Conservation (phyloP, 2,797 vertebrate genomes). For the Parauchenoglanis punctatus region DNA sequence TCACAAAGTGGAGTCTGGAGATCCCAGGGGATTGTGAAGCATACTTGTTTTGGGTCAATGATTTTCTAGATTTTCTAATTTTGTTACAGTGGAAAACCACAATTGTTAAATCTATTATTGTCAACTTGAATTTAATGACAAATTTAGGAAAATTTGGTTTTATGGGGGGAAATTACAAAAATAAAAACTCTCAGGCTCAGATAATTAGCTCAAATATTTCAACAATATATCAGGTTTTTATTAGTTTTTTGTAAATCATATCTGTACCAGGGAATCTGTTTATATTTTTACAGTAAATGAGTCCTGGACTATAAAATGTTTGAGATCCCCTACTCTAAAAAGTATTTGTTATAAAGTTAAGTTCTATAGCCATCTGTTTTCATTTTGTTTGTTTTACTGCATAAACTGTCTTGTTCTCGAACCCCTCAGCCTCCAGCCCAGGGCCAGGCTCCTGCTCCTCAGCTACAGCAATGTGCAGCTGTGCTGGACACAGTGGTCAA, state of each 20-base stretch:
- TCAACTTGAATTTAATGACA: background rate
- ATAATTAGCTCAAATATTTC: background rate
- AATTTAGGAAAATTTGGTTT: background rate
- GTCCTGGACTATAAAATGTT: background rate
- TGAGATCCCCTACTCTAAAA: background rate
- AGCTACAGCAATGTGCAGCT: slow-evolving; percentile 86
- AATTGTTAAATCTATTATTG: background rate
- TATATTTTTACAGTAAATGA: background rate
- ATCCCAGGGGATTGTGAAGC: background rate
- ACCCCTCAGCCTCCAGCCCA: slow-evolving; percentile 79
- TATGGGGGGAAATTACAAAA: background rate
- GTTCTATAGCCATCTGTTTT: background rate
- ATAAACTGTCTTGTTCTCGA: slow-evolving; percentile 14
- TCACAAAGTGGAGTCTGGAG: background rate
- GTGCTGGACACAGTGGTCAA: slow-evolving; percentile 90
- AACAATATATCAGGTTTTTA: background rate
- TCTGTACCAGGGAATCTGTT: background rate
- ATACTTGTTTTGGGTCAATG: background rate
- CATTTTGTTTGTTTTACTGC: background rate
- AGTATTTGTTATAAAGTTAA: background rate
- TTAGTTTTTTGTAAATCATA: background rate
- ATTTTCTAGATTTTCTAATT: background rate
- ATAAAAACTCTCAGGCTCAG: background rate
- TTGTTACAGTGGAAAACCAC: background rate
- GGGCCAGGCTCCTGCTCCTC: slow-evolving; percentile 82